Evolutionary conservation across 2,797 vertebrate species (phyloP), one percentile per base, ranked within the genome.

Genomic region (Crenuchus spilurus): DNA sequence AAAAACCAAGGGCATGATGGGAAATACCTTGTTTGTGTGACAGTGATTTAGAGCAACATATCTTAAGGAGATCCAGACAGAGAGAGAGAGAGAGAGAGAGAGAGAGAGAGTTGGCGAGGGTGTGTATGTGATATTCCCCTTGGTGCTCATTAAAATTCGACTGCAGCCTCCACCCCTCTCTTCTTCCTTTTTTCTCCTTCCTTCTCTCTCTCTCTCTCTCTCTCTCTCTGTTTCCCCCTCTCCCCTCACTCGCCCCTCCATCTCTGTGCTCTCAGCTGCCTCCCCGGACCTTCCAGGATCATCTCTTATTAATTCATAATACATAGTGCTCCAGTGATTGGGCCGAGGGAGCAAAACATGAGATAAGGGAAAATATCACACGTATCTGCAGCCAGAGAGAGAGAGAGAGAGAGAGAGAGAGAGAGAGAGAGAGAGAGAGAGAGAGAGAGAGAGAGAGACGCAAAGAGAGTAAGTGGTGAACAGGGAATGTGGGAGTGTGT

Each of bases 251-350:
- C 73, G 74, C 61, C 71, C 61, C 86, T 85, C 83, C 87, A 87
- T 90, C 88, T 86, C 82, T 82, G 85, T 88, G 86, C 89, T 85
- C 87, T 89, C 88, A 87, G 88, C 26, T 33, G 80, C 88, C 90
- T 92, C 89, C 61, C 85, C 42, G 82, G 94, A 90, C 90, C 80
- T 75, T 91, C 90, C 85, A 83, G 78, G 91, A 94, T 92, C 88
- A 91, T 92, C 92, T 90, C 88, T 92, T 93, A 94, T 94, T 92
- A 95, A 95, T 95, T 94, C 92, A 92, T 92, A 92, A 94, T 96
- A 93, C 91, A 93, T 86, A 88, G 70, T 66, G 5, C 84, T 51
- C 74, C 84, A 67, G 84, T 87, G 92, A 93, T 90, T 84, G 91
- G 92, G 91, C 88, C 82, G 76, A 83, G 82, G 84, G 88, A 90